Percentiles rank a stretch among this genome's conserved stretches.
These are phyloP conservation scores for Phyllotis vaccarum DNA, from an alignment of 2,797 vertebrate species.

Conservation along the genomic window DNA sequence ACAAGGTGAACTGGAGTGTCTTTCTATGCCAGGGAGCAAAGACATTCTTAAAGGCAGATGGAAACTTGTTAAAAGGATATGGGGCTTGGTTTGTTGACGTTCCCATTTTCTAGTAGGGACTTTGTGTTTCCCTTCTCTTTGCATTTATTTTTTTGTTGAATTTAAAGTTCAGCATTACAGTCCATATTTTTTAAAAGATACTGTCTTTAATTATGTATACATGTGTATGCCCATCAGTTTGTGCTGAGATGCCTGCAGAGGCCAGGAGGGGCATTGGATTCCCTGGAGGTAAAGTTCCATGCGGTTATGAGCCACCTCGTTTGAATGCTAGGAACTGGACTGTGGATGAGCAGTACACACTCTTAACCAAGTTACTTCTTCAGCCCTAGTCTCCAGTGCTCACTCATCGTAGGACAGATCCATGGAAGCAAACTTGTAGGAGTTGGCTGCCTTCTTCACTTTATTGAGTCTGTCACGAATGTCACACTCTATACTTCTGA, in stretches of 20 bases:
- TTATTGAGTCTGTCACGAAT: background rate
- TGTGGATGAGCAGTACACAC: background rate
- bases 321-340: background rate
- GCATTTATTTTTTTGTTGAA: background rate
- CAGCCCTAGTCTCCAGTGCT: background rate
- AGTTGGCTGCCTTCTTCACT: background rate
- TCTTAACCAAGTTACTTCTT: background rate
- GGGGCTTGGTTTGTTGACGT: background rate
- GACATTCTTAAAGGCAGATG: background rate
- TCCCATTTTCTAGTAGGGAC: background rate
- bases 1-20: background rate
- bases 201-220: background rate
- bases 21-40: background rate
- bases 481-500: background rate
- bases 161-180: background rate
- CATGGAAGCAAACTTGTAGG: background rate
- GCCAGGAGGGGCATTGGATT: background rate
- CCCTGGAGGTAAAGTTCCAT: background rate
- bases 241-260: background rate
- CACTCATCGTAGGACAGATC: background rate
- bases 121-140: background rate
- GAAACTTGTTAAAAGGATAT: background rate
- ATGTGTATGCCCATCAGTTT: background rate
- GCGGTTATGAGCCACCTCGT: background rate
- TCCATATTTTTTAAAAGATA: background rate